phyloP scores from a whole-genome alignment of 2,113 vertebrate genomes.

The Calidris pygmaea region DNA sequence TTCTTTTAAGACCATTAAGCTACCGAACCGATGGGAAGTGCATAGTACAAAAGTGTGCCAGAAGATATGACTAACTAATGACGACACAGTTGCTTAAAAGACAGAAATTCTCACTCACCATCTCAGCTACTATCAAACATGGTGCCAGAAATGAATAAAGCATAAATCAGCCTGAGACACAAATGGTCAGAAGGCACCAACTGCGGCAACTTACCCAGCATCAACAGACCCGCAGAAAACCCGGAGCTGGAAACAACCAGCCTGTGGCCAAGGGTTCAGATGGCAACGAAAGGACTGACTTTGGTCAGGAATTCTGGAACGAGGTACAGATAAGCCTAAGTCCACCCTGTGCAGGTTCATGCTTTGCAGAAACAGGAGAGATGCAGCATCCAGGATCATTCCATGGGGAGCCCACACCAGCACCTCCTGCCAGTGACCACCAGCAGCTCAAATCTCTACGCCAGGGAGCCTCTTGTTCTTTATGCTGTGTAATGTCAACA shows the following conservation, averaged over 20 bases:
- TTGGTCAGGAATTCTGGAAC: too few relatives aligned
- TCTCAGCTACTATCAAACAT: background rate
- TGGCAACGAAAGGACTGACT: background rate
- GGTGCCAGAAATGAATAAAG: background rate
- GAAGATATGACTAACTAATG: background rate
- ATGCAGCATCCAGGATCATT: background rate
- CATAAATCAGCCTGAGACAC: background rate
- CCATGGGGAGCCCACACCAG: background rate
- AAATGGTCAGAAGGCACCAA: background rate
- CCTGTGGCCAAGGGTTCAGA: too few relatives aligned
- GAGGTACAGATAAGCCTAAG: background rate
- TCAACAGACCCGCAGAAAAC: background rate
- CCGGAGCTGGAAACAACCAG: background rate
- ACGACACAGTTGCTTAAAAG: background rate
- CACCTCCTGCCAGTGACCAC: background rate
- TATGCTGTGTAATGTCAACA: background rate
- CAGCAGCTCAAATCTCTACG: background rate
- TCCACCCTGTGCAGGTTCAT: fast-evolving
- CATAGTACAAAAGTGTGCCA: background rate
- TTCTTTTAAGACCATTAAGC: background rate
- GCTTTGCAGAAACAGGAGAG: background rate
- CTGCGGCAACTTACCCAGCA: fast-evolving
- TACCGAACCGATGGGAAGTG: background rate
- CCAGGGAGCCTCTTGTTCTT: background rate
- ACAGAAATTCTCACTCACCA: background rate